Evolutionary conservation across 2,797 vertebrate genomes (phyloP).

Genomic region (Semaprochilodus insignis): DNA sequence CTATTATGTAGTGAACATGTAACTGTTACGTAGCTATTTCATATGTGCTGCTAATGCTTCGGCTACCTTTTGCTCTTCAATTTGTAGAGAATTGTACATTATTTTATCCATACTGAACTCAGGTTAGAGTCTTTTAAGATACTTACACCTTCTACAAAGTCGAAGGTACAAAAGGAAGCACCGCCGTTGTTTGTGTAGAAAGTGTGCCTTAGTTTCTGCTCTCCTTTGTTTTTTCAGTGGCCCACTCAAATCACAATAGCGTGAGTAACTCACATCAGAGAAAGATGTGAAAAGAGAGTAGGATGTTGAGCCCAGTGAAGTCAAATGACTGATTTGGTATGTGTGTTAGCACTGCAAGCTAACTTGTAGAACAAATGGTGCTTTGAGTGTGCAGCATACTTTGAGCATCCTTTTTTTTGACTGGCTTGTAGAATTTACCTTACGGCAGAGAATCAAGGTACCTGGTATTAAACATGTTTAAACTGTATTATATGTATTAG

Average conservation of each 20-base stretch:
- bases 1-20: neutral
- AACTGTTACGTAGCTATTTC: neutral
- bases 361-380: neutral
- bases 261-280: neutral
- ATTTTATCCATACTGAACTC: neutral
- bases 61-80: neutral
- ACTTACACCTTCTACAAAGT: neutral
- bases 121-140: neutral
- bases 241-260: slow-evolving; percentile 17
- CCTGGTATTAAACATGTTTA: no score
- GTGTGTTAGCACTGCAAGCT: neutral
- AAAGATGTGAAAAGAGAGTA: neutral
- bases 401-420: neutral
- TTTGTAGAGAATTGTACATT: neutral
- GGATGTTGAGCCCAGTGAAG: slow-evolving; percentile 12
- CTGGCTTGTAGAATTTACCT: neutral
- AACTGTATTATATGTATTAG: no score
- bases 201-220: neutral
- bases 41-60: neutral
- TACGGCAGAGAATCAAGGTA: neutral
- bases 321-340: slow-evolving; percentile 6
- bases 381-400: neutral
- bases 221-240: neutral
- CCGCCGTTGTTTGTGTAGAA: neutral
- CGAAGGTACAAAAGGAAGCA: neutral